Percentiles rank a stretch among this genome's conserved stretches.
phyloP scores from a whole-genome alignment of 2,797 vertebrate genomes.

The Columba guinea region DNA sequence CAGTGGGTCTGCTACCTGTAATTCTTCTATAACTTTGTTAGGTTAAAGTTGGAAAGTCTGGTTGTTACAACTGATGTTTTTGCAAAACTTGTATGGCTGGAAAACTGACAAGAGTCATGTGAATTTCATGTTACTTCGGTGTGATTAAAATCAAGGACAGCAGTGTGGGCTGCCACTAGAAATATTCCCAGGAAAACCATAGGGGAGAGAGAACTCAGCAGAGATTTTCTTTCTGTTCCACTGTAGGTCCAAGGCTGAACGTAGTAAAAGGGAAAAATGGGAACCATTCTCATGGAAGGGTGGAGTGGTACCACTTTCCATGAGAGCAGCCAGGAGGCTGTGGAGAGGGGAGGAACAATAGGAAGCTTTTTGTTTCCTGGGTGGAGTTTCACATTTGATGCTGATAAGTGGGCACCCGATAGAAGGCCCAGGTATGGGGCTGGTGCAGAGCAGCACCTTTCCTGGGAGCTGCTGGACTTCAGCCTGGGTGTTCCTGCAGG shows the following conservation, averaged over 20 bases:
- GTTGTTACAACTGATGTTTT: constrained; percentile 24
- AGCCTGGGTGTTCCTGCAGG: constrained; percentile 7
- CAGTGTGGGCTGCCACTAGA: background rate
- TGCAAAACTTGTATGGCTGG: background rate
- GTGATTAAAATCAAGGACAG: background rate
- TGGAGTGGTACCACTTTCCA: background rate
- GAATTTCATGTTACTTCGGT: background rate
- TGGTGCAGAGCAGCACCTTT: background rate
- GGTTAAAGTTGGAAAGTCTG: background rate
- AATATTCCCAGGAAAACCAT: background rate
- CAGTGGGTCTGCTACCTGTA: background rate
- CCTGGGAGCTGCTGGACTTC: constrained; percentile 4
- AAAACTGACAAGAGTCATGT: background rate
- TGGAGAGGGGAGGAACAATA: background rate
- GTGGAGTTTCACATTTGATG: constrained; percentile 4
- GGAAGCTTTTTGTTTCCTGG: constrained; percentile 33
- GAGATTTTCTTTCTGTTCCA: background rate
- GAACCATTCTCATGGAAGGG: background rate
- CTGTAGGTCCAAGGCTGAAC: background rate
- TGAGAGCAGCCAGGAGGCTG: background rate
- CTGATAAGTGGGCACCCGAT: background rate
- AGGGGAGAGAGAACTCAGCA: background rate
- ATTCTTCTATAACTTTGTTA: background rate
- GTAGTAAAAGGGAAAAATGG: background rate
- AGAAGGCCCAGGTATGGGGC: background rate